These are phyloP conservation scores for Ceratoteleas bidentatus DNA, from an alignment of 1,140 invertebrate genomes.

Conservation along the genomic window DNA sequence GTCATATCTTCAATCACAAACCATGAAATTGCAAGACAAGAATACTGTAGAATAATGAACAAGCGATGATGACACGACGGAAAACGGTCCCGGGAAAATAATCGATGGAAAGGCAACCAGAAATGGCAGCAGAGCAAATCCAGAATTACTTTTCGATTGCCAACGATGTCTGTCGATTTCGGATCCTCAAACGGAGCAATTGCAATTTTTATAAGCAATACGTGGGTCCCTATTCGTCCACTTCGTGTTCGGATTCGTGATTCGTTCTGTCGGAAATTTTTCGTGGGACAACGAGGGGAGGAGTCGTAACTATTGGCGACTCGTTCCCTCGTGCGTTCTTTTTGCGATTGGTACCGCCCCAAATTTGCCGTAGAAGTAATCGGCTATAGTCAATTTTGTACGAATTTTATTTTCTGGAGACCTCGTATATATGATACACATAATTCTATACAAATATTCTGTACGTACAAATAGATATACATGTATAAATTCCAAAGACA, in stretches of 20 bases:
- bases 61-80: conserved; percentile 3
- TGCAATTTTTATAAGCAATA: too few relatives aligned
- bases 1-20: conserved; percentile 52
- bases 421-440: conserved; percentile 65
- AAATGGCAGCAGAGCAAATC: too few relatives aligned
- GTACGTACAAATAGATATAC: conserved; percentile 56
- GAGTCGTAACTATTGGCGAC: background rate
- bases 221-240: too few relatives aligned
- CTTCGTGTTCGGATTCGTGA: too few relatives aligned
- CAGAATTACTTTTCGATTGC: too few relatives aligned
- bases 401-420: conserved; percentile 78
- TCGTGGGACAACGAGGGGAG: too few relatives aligned
- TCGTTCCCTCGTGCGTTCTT: conserved; percentile 62
- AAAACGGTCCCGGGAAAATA: too few relatives aligned
- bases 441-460: conserved; percentile 32
- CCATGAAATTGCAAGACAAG: conserved; percentile 9
- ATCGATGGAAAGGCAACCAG: too few relatives aligned
- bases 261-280: too few relatives aligned
- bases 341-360: conserved; percentile 61
- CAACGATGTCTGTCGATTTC: too few relatives aligned
- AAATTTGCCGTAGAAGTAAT: conserved; percentile 78
- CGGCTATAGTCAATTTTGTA: conserved; percentile 80
- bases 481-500: conserved; percentile 66
- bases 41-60: conserved; percentile 32
- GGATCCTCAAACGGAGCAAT: too few relatives aligned